Evolutionary conservation across 2,888 invertebrate genomes (phyloP).

Genomic region (Syrista parreyssii): DNA sequence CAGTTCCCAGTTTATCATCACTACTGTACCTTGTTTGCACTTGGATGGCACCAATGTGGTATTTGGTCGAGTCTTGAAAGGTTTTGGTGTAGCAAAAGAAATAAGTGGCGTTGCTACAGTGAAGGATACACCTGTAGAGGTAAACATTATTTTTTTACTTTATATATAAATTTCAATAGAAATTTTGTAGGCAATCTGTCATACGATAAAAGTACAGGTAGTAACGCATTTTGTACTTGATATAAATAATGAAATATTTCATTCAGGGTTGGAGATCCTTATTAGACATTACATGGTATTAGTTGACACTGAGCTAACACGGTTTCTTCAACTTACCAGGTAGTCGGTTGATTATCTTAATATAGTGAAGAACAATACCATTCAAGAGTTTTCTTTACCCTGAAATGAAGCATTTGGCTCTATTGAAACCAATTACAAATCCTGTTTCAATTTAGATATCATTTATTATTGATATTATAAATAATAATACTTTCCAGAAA

Average conservation of each 20-base stretch:
- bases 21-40: constrained; percentile 79
- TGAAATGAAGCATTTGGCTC: background rate
- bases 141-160: constrained; percentile 56
- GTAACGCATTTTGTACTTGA: background rate
- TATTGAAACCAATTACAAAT: background rate
- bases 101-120: constrained; percentile 74
- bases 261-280: background rate
- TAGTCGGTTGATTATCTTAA: background rate
- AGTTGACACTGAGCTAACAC: background rate
- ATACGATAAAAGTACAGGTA: background rate
- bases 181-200: background rate
- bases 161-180: background rate
- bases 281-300: background rate
- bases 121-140: constrained; percentile 72
- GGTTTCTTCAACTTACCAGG: background rate
- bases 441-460: background rate
- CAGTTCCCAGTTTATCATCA: constrained; percentile 95
- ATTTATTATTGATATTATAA: constrained; percentile 13
- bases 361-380: background rate
- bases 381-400: background rate
- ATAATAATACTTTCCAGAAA: constrained; percentile 36
- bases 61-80: constrained; percentile 83
- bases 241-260: background rate
- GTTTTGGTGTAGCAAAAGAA: constrained; percentile 78
- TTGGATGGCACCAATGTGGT: constrained; percentile 85